Base-by-base conservation (phyloP, 2,797 vertebrate species). In the Lepus townsendii region DNA sequence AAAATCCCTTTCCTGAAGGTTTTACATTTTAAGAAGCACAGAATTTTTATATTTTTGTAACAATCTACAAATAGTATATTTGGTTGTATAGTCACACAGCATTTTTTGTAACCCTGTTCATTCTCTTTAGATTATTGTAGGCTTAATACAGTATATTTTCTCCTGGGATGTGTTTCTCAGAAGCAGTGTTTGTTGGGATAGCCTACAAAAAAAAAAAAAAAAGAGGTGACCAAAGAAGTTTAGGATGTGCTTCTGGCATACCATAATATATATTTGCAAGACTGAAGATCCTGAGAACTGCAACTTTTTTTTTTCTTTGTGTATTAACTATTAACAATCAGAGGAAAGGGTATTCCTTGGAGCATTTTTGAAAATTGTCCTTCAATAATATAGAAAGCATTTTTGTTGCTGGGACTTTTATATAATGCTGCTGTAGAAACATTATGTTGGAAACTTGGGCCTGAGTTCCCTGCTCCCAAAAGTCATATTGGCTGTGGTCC, bases 331-430 rank as follows among this genome's bases (percentile, higher is more conserved):
- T 68, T 62, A 93, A 80, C 68, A 92, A 26, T 73, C 66, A 63
- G 62, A 86, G 66, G 47, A 76, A 75, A 82, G 66, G 68, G 8
- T 76, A 86, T 84, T 82, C 66, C 35, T 35, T 8, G 42, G 85
- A 76, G 86, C 16, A 42, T 84, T 93, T 27, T 62, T 72, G 50
- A 78, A 95, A 90, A 57, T 75, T 62, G 42, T 77, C 85, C 30
- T 88, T 94, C 84, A 84, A 63, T 88, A 63, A 57, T 63, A 91
- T 9, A 65, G 87, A 95, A 77, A 88, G 27, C 73, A 85, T 93
- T 95, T 96, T 93, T 93, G 83, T 95, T 93, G 73, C 84, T 79
- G 38, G 77, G 66, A 77, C 66, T 84, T 90, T 85, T 83, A 57
- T 54, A 42, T 35, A 93, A 79, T 54, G 62, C 50, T 93, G 65